Conservation (phyloP, 2,888 invertebrate species). For the Thecocarcelia acutangulata region DNA sequence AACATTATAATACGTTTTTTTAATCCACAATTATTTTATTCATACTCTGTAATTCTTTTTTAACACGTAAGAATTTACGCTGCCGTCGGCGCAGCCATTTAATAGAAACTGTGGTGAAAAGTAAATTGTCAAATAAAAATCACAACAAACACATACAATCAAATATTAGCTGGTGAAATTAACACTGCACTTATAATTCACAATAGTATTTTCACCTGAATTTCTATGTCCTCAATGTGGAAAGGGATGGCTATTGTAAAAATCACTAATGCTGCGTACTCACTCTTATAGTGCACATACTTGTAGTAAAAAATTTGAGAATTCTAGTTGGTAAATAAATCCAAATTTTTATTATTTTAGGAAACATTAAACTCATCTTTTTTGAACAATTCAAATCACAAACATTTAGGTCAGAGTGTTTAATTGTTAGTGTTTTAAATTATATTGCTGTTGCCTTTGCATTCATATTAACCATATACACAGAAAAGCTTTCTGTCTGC, state of each 20-base stretch:
- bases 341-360: neutral
- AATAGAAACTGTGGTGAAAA: constrained; percentile 66
- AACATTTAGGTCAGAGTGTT: neutral
- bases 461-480: neutral
- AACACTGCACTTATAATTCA: constrained; percentile 52
- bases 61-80: constrained; percentile 45
- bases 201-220: constrained; percentile 52
- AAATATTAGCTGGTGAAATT: constrained; percentile 43
- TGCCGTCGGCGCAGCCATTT: constrained; percentile 64
- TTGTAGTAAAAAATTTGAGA: constrained; percentile 20
- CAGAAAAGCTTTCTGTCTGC: constrained; percentile 23
- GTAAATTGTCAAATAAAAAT: constrained; percentile 52
- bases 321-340: constrained; percentile 32
- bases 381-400: neutral
- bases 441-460: neutral
- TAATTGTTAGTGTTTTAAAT: neutral
- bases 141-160: constrained; percentile 51
- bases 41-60: constrained; percentile 11
- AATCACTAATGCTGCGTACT: neutral
- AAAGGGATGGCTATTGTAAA: constrained; percentile 33
- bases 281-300: constrained; percentile 25
- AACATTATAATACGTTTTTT: neutral
- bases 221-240: neutral
- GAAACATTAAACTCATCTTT: neutral
- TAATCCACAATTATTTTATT: constrained; percentile 9